Percentiles rank a stretch among this genome's conserved stretches.
Conservation (phyloP, 2,113 vertebrate genomes). For the Eleginops maclovinus region DNA sequence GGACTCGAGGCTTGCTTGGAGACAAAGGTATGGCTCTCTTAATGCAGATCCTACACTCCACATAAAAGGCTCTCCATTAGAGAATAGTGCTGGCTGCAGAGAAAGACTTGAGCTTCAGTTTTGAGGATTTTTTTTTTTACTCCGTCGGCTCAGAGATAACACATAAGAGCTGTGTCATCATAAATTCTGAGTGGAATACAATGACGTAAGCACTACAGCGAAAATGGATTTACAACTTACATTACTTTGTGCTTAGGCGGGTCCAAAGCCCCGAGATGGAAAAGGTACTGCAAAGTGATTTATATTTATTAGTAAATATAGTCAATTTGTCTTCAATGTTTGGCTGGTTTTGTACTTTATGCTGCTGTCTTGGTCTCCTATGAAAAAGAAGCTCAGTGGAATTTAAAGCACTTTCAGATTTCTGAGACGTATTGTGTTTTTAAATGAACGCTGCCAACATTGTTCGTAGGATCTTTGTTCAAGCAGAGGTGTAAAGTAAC, state of each 20-base stretch:
- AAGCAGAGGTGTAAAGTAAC: too few species aligned
- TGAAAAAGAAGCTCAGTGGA: too few species aligned
- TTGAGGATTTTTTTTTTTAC: constrained; percentile 5
- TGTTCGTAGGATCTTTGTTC: too few species aligned
- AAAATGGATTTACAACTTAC: background rate
- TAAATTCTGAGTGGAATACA: constrained; percentile 7
- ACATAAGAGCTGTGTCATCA: background rate
- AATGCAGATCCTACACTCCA: constrained; percentile 55
- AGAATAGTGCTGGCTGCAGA: constrained; percentile 20
- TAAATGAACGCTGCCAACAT: background rate
- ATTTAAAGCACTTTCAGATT: background rate
- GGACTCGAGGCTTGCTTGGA: constrained; percentile 52
- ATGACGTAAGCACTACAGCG: background rate
- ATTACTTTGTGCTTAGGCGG: constrained; percentile 8
- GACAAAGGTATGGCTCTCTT: constrained; percentile 56
- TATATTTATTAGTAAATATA: background rate
- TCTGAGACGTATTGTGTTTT: background rate
- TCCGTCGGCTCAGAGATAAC: constrained; percentile 16
- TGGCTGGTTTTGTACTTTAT: background rate
- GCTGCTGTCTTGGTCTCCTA: too few species aligned
- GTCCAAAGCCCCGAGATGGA: background rate
- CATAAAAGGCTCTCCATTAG: constrained; percentile 56
- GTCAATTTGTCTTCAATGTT: background rate
- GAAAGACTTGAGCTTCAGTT: constrained; percentile 36
- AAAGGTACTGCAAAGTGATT: background rate